Percentiles rank a stretch among this genome's conserved stretches.
These are phyloP conservation scores for Phymastichus coffea DNA, from an alignment of 1,140 invertebrate genomes.

Conservation along the genomic window DNA sequence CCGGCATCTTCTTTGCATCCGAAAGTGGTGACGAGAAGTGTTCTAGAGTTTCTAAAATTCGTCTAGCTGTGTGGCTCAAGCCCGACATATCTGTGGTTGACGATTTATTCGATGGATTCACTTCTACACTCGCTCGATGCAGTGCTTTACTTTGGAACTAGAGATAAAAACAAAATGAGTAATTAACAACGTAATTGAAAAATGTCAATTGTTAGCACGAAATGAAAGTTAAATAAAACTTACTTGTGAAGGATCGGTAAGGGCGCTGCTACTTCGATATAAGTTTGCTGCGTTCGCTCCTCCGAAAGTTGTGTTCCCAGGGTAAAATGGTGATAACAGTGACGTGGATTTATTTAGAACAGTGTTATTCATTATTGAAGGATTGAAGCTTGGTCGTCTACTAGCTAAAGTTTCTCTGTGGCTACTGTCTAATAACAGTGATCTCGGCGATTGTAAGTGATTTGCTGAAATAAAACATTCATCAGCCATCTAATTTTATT, in stretches of 20 bases:
- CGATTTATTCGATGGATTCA: constrained; percentile 54
- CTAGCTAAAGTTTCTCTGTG: constrained; percentile 52
- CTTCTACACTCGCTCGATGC: constrained; percentile 50
- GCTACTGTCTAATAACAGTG: constrained; percentile 45
- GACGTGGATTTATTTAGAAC: constrained; percentile 38
- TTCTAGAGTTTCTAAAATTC: constrained; percentile 71
- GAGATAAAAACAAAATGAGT: constrained; percentile 24
- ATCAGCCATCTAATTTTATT: not conserved
- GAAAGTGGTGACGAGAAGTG: constrained; percentile 71
- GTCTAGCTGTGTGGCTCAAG: constrained; percentile 65
- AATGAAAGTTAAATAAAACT: not conserved
- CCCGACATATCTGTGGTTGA: constrained; percentile 40
- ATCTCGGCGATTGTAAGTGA: constrained; percentile 47
- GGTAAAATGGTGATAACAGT: constrained; percentile 73
- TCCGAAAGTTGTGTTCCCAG: constrained; percentile 77
- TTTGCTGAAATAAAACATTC: constrained; percentile 38
- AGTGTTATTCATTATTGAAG: constrained; percentile 54
- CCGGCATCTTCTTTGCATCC: constrained; percentile 72
- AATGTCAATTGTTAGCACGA: not conserved
- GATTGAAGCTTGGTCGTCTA: constrained; percentile 61
- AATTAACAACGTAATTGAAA: not conserved
- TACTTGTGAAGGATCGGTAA: constrained; percentile 46
- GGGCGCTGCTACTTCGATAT: constrained; percentile 54
- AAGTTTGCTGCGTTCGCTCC: constrained; percentile 68
- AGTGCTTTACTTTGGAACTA: constrained; percentile 48